Conservation (phyloP, 1,140 invertebrate species). For the Hypothenemus hampei region DNA sequence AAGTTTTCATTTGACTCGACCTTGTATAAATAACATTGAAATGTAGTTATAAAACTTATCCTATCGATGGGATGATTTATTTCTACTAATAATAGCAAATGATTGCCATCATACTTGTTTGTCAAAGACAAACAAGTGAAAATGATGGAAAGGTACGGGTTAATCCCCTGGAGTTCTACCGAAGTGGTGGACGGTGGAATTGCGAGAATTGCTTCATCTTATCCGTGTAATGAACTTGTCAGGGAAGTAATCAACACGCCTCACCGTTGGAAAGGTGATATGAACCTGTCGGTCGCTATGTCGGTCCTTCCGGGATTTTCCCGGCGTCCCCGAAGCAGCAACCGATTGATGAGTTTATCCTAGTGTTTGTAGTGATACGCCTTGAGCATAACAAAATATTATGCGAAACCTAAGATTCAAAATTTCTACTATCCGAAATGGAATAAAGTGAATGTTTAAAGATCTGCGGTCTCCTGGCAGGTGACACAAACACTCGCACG, state of each 20-base stretch:
- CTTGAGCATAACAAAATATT: no score
- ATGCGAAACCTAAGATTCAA: no score
- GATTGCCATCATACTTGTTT: no score
- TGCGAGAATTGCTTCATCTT: conserved; percentile 26
- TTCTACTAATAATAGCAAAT: no score
- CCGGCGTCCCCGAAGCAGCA: conserved; percentile 8
- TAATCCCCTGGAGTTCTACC: conserved; percentile 10
- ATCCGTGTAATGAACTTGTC: conserved; percentile 27
- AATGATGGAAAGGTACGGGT: conserved; percentile 6
- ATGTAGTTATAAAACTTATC: no score
- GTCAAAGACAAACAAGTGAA: background rate
- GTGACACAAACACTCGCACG: conserved; percentile 41
- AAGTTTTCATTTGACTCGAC: no score
- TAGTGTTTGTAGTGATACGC: no score
- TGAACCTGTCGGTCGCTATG: conserved; percentile 24
- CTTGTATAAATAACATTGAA: no score
- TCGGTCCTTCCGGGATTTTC: background rate
- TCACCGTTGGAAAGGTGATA: conserved; percentile 26
- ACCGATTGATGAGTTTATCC: conserved; percentile 21
- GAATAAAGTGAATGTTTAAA: no score
- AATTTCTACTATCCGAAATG: no score
- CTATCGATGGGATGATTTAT: no score
- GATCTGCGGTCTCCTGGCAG: conserved; percentile 28
- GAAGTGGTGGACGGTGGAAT: conserved; percentile 12
- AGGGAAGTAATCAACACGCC: conserved; percentile 27